phyloP scores from a whole-genome alignment of 2,888 invertebrate species.

The Formica aserva region DNA sequence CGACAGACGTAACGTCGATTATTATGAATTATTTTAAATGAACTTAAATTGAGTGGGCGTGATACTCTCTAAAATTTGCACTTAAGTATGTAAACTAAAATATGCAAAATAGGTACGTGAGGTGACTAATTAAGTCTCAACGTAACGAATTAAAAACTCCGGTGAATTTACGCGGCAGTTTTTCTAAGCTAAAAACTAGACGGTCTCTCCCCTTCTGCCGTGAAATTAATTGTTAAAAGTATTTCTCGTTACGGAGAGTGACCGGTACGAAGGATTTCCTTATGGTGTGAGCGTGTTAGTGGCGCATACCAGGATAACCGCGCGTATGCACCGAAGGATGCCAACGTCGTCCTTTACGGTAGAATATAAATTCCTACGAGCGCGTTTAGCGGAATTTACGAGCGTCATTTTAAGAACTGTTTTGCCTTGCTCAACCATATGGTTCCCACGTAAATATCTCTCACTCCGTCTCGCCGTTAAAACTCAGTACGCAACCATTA shows the following conservation, averaged over 20 bases:
- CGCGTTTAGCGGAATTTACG: slow-evolving; percentile 76
- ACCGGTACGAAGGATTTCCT: slow-evolving; percentile 13
- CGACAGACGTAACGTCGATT: neutral
- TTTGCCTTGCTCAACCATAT: slow-evolving; percentile 75
- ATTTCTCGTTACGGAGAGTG: slow-evolving; percentile 35
- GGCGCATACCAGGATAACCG: slow-evolving; percentile 63
- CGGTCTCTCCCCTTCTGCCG: neutral
- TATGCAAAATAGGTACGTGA: slow-evolving; percentile 39
- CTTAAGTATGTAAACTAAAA: slow-evolving; percentile 28
- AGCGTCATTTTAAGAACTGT: slow-evolving; percentile 78
- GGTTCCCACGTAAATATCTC: slow-evolving; percentile 74
- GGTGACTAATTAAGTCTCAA: slow-evolving; percentile 49
- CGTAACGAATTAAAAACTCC: slow-evolving; percentile 35
- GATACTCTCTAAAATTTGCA: neutral
- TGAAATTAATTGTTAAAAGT: slow-evolving; percentile 48
- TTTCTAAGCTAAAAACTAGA: slow-evolving; percentile 39
- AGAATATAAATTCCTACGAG: slow-evolving; percentile 75
- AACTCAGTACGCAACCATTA: slow-evolving; percentile 67
- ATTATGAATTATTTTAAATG: neutral
- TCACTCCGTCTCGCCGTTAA: slow-evolving; percentile 64
- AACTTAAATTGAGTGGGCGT: neutral
- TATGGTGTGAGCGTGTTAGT: slow-evolving; percentile 56
- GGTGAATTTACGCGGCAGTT: slow-evolving; percentile 44
- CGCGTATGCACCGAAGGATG: slow-evolving; percentile 53
- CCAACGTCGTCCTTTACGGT: slow-evolving; percentile 55